phyloP scores from a whole-genome alignment of 2,888 invertebrate species.

The Biston betularia region DNA sequence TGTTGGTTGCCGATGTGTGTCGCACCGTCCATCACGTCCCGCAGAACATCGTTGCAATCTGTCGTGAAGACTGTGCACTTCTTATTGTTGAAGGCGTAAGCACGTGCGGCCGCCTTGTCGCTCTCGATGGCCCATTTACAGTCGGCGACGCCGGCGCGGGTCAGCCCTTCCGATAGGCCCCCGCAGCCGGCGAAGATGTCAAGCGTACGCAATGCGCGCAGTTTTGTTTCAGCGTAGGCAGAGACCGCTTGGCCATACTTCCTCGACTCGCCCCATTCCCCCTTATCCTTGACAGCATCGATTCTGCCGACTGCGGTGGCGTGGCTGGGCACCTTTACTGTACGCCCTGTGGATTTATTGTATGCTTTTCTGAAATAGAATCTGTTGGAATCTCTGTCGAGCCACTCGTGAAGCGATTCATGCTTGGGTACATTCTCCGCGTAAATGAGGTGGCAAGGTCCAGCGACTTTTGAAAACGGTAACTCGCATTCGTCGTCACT shows the following conservation, averaged over 20 bases:
- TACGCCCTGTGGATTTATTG: slow-evolving; percentile 81
- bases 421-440: slow-evolving; percentile 87
- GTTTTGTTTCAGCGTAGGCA: slow-evolving; percentile 55
- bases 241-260: slow-evolving; percentile 46
- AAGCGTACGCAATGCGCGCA: slow-evolving; percentile 79
- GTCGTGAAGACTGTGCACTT: slow-evolving; percentile 91
- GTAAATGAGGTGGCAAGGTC: slow-evolving; percentile 89
- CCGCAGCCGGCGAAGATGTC: slow-evolving; percentile 96
- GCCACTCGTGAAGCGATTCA: slow-evolving; percentile 85
- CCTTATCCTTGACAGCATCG: slow-evolving; percentile 34
- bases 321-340: slow-evolving; percentile 87
- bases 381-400: slow-evolving; percentile 88
- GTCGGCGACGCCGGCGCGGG: slow-evolving; percentile 89
- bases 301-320: slow-evolving; percentile 60
- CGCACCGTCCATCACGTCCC: slow-evolving; percentile 88
- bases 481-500: slow-evolving; percentile 89
- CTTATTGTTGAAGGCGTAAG: slow-evolving; percentile 92
- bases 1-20: slow-evolving; percentile 79
- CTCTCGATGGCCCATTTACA: slow-evolving; percentile 94
- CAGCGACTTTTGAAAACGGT: slow-evolving; percentile 87
- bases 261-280: slow-evolving; percentile 72
- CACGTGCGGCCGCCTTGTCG: slow-evolving; percentile 91
- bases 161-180: slow-evolving; percentile 91
- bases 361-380: slow-evolving; percentile 92
- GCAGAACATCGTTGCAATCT: slow-evolving; percentile 91